Evolutionary conservation across 2,113 vertebrate species (phyloP).

Genomic region (Ahaetulla prasina): DNA sequence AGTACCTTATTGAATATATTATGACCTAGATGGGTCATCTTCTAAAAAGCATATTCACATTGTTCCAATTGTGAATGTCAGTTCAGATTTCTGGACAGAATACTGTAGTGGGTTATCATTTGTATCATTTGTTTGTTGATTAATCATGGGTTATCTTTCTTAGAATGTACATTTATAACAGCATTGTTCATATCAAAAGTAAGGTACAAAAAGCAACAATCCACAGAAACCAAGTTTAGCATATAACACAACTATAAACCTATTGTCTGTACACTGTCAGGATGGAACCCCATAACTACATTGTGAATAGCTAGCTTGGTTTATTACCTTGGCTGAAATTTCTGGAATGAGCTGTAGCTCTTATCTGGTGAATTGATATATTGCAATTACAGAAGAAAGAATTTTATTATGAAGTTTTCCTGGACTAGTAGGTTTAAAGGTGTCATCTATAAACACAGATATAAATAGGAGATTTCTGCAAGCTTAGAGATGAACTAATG

Average conservation of each 20-base stretch:
- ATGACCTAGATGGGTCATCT: background rate
- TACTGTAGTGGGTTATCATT: background rate
- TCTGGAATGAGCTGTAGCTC: background rate
- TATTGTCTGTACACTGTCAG: background rate
- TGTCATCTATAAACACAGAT: background rate
- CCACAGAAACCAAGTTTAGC: background rate
- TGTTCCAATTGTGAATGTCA: background rate
- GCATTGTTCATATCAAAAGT: background rate
- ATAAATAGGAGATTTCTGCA: background rate
- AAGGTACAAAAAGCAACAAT: background rate
- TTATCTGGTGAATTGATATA: background rate
- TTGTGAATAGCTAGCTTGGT: background rate
- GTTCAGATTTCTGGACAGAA: background rate
- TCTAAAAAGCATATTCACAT: background rate
- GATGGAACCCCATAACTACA: background rate
- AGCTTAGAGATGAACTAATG: background rate
- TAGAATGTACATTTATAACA: background rate
- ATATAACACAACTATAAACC: background rate
- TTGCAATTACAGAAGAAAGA: background rate
- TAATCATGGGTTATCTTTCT: background rate
- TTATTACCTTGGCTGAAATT: background rate
- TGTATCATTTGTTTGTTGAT: no score
- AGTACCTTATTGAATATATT: background rate
- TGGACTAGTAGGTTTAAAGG: background rate
- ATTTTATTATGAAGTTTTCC: background rate